These are phyloP conservation scores for Motacilla alba DNA, from an alignment of 2,113 vertebrate genomes.

Conservation along the genomic window DNA sequence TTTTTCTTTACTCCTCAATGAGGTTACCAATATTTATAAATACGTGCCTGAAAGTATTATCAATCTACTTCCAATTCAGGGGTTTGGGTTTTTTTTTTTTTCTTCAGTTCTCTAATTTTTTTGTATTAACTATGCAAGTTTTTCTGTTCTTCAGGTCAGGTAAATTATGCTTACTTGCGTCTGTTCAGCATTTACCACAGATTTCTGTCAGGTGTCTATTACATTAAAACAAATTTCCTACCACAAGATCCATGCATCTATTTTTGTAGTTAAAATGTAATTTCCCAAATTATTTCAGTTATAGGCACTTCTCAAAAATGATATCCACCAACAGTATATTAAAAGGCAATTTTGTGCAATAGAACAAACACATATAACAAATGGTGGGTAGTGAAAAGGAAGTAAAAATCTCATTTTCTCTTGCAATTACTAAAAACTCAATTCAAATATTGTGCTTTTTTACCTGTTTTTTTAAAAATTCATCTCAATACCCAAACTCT, in stretches of 20 bases:
- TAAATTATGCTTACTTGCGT: background rate
- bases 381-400: background rate
- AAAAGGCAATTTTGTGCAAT: background rate
- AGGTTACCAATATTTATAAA: background rate
- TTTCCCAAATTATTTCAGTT: background rate
- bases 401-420: background rate
- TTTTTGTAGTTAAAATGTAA: background rate
- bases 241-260: background rate
- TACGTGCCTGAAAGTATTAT: background rate
- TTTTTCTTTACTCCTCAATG: background rate
- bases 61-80: background rate
- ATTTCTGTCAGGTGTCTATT: background rate
- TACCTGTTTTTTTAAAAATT: background rate
- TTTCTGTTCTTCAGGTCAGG: background rate
- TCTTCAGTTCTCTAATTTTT: background rate
- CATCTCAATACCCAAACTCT: background rate
- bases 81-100: background rate
- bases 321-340: background rate
- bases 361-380: background rate
- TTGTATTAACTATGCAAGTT: background rate
- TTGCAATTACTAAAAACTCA: background rate
- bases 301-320: background rate
- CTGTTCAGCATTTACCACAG: background rate
- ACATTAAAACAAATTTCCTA: background rate
- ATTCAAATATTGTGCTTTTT: background rate